Percentiles rank a stretch among this genome's conserved stretches.
These are phyloP conservation scores for Ailuropoda melanoleuca DNA, from an alignment of 2,113 vertebrate genomes.

Conservation along the genomic window DNA sequence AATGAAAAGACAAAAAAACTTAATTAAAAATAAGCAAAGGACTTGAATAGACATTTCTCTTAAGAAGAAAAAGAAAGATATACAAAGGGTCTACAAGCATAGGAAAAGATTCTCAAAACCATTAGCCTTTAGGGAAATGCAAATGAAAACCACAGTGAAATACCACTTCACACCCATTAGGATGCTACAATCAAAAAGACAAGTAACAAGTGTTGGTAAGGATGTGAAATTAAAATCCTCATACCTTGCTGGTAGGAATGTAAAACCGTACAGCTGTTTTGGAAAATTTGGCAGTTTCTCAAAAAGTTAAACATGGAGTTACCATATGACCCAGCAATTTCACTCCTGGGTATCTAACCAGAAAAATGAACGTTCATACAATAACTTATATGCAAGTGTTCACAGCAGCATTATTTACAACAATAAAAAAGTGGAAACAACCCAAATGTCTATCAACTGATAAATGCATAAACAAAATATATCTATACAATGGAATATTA, in stretches of 20 bases:
- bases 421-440: background rate
- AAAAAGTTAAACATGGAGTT: background rate
- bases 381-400: background rate
- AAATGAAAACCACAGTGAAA: constrained; percentile 1
- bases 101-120: background rate
- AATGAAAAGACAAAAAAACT: background rate
- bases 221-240: background rate
- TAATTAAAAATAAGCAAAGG: background rate
- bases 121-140: background rate
- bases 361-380: background rate
- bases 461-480: background rate
- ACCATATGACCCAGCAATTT: background rate
- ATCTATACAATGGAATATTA: background rate
- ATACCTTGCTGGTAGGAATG: background rate
- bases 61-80: background rate
- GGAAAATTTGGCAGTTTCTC: background rate
- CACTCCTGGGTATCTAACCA: background rate
- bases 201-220: background rate
- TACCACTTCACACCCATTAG: background rate
- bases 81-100: background rate
- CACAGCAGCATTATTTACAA: background rate
- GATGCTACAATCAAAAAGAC: background rate
- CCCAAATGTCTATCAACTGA: background rate
- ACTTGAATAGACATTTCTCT: background rate
- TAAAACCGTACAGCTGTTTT: background rate